These are phyloP conservation scores for Trichonephila clavata DNA, from an alignment of 1,140 invertebrate species.

Conservation along the genomic window DNA sequence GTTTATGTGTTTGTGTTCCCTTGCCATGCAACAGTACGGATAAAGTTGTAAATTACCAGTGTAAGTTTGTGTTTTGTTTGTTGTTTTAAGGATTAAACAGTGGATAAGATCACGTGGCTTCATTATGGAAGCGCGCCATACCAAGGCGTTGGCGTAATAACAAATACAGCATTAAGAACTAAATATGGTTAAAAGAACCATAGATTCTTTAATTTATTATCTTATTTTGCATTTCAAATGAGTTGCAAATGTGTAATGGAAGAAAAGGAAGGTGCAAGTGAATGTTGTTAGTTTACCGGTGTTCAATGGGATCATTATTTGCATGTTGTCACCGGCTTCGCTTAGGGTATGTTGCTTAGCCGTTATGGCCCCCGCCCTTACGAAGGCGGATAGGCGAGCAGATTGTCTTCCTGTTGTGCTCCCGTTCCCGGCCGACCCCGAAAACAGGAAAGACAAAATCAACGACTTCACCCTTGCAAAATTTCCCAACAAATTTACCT, in stretches of 20 bases:
- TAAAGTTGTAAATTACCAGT: background rate
- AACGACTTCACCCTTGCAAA: constrained; percentile 36
- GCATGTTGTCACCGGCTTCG: constrained; percentile 76
- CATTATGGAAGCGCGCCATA: constrained; percentile 76
- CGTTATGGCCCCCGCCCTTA: constrained; percentile 88
- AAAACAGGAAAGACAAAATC: constrained; percentile 53
- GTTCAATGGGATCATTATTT: constrained; percentile 71
- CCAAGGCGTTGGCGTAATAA: constrained; percentile 76
- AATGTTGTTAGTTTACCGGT: constrained; percentile 36
- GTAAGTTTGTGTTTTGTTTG: background rate
- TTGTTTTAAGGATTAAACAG: background rate
- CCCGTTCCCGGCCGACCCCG: constrained; percentile 43
- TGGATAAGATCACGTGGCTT: constrained; percentile 72
- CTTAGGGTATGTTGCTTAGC: constrained; percentile 77
- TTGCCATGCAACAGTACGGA: background rate
- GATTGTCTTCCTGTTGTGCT: constrained; percentile 81
- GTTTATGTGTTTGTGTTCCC: background rate
- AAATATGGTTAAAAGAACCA: constrained; percentile 25
- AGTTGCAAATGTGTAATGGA: background rate
- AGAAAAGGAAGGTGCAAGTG: background rate
- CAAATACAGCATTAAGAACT: constrained; percentile 50
- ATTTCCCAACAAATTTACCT: background rate
- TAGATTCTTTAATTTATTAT: background rate
- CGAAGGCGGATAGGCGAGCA: constrained; percentile 84
- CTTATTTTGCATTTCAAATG: background rate